A percentile compares a stretch with the other conserved stretches of the same genome.
These are phyloP conservation scores for Melanotaenia parkinsoni DNA, from an alignment of 2,797 vertebrate species.

Conservation along the genomic window DNA sequence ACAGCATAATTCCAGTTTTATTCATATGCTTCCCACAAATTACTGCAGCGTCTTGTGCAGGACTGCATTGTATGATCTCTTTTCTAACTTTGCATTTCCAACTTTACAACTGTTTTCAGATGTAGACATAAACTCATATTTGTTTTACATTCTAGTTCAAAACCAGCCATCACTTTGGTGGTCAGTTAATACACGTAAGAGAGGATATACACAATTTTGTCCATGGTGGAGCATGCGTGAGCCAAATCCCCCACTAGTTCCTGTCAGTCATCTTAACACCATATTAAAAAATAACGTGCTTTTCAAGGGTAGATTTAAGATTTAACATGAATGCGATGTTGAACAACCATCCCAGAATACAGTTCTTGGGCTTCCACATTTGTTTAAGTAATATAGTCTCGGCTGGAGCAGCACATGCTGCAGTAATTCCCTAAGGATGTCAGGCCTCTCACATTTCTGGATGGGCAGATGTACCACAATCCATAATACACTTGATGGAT, in stretches of 20 bases:
- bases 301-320: not conserved
- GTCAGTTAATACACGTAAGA: no score
- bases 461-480: conserved; percentile 55
- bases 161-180: no score
- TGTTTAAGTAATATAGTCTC: conserved; percentile 13
- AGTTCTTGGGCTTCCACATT: not conserved
- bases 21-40: no score
- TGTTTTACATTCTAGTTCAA: no score
- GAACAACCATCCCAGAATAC: not conserved
- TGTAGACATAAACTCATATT: no score
- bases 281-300: not conserved
- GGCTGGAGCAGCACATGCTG: conserved; percentile 15
- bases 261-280: no score
- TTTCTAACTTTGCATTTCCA: no score
- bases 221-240: not conserved
- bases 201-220: not conserved
- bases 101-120: no score
- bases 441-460: conserved; percentile 13
- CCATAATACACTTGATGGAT: conserved; percentile 73
- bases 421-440: conserved; percentile 51
- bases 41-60: no score
- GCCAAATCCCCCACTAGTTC: not conserved
- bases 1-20: no score
- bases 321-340: not conserved
- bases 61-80: no score